A percentile compares a stretch with the other conserved stretches of the same genome.
These are phyloP conservation scores for Drosophila jambulina DNA, from an alignment of 1,140 invertebrate genomes.

Conservation along the genomic window DNA sequence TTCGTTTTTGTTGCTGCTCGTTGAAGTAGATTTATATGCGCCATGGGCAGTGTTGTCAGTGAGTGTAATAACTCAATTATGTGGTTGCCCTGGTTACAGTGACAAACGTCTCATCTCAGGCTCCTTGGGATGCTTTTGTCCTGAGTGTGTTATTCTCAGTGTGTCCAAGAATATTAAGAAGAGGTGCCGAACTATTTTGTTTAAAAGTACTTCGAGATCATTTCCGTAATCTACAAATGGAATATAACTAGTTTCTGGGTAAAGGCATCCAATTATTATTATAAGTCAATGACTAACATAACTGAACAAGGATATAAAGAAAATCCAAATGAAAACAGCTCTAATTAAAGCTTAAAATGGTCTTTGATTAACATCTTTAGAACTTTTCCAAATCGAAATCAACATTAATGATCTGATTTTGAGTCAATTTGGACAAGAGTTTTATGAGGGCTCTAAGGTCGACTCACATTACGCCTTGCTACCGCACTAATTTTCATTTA, in stretches of 20 bases:
- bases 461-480: not conserved
- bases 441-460: not conserved
- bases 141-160: conserved; percentile 25
- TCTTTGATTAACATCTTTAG: no score
- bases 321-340: no score
- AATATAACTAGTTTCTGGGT: no score
- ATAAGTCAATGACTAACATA: no score
- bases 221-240: not conserved
- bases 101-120: conserved; percentile 47
- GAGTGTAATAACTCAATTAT: conserved; percentile 76
- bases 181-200: not conserved
- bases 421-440: conserved; percentile 6
- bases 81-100: conserved; percentile 63
- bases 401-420: not conserved
- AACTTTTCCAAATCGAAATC: not conserved
- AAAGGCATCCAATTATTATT: no score
- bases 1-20: conserved; percentile 36
- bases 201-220: not conserved
- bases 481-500: conserved; percentile 57
- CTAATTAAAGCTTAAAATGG: not conserved
- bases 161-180: not conserved
- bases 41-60: conserved; percentile 37
- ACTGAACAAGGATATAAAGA: no score
- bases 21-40: conserved; percentile 42
- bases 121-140: conserved; percentile 17